Evolutionary conservation across 1,140 invertebrate species (phyloP).

Genomic region (Hylaeus anthracinus): DNA sequence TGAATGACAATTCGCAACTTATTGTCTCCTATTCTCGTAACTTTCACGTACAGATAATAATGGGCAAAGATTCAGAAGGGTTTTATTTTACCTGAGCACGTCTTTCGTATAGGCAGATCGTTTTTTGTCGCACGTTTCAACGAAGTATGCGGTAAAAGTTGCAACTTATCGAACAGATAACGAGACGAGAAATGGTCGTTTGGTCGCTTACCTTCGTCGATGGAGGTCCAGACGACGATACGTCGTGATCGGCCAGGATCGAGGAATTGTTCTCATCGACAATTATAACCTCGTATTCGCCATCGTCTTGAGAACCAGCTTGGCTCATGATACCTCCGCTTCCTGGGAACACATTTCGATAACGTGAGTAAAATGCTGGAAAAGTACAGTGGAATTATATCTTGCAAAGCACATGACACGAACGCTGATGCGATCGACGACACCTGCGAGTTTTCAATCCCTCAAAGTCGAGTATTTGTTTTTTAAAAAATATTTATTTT

Average conservation of each 20-base stretch:
- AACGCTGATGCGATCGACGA: slow-evolving; percentile 46
- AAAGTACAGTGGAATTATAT: neutral
- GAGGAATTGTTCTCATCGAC: slow-evolving; percentile 94
- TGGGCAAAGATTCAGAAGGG: slow-evolving; percentile 31
- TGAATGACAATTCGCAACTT: neutral
- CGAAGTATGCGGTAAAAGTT: neutral
- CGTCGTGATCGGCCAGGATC: slow-evolving; percentile 88
- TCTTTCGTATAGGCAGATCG: slow-evolving; percentile 43
- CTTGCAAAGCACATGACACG: slow-evolving; percentile 53
- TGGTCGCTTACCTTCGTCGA: slow-evolving; percentile 89
- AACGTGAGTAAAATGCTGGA: slow-evolving; percentile 8
- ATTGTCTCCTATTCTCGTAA: slow-evolving; percentile 21
- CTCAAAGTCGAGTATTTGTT: too few species aligned
- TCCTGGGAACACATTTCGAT: slow-evolving; percentile 69
- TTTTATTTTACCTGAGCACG: slow-evolving; percentile 64
- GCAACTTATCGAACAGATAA: neutral
- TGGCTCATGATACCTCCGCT: slow-evolving; percentile 78
- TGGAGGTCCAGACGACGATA: slow-evolving; percentile 86
- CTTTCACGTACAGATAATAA: slow-evolving; percentile 18
- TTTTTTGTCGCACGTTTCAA: slow-evolving; percentile 35
- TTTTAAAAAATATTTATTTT: neutral
- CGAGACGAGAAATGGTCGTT: too few species aligned
- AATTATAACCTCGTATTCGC: slow-evolving; percentile 93
- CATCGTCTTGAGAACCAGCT: slow-evolving; percentile 85
- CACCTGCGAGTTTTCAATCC: neutral